Evolutionary conservation across 1,140 invertebrate genomes (phyloP), one percentile per base, ranked within the genome.

Genomic region (Cotesia glomerata): DNA sequence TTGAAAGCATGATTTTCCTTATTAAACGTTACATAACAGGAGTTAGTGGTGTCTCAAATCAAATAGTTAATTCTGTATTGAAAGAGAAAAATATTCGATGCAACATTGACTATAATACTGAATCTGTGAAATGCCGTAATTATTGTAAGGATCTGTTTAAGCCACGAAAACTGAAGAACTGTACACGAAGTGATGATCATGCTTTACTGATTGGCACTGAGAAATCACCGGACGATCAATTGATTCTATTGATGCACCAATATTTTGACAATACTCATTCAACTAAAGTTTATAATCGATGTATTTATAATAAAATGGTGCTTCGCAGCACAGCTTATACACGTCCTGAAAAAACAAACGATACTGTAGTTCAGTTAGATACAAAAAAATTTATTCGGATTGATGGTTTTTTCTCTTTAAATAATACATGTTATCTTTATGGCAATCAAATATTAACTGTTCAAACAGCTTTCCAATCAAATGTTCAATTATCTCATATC

Each of bases 131-230:
- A 11, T 71, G 69, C 62, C 61, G 34, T 34, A 34, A 34, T 45
- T 71, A 71, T 63, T 71, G 69, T 62, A 63, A 62, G 34, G 54
- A 45, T n/a, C 49, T 71, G 16, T 64, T 64, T 45, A 64, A 36
- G 2, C 62, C 62, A 64, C 16, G 36, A 34, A 8, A 14, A 5
- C 16, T 64, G 11, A 36, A 7, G 4, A 64, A 64, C 3, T 64
- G 35, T 39, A n/a, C 36, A 69, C 74, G 7, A 67, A 26, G 34
- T 5, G n/a, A 62, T 32, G 39, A 70, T 51, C 14, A 11, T 5
- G 36, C 16, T 0, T 32, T 18, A 18, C 9, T 45, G 2, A 34
- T 32, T 62, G 58, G 69, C 14, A 16, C 16, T 13, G 69, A 45
- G 13, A 52, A 32, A 14, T 5, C n/a, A 56, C n/a, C 26, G 39